Base-by-base conservation (phyloP, 2,888 invertebrate genomes). In the Conchocele bisecta region DNA sequence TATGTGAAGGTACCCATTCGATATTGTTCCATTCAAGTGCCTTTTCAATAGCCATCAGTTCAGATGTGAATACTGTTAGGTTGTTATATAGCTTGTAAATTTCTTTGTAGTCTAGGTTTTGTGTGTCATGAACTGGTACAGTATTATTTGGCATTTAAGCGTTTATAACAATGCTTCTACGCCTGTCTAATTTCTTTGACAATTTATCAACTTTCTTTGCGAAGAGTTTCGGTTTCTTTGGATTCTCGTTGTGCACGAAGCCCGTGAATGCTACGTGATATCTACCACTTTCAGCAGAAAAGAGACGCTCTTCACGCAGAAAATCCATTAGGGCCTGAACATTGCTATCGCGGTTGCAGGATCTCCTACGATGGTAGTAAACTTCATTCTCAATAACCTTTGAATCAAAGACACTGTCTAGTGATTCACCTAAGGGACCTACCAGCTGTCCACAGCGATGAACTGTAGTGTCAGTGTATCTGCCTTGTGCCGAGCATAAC, bases 391-490 rank as follows among this genome's bases (percentile, higher is more conserved):
- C 41, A 4, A 70, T 17, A 2, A 70, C 44, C 11, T 39, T 44
- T 20, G 44, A 13, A 31, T 70, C 64, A 31, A 64, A 59, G 3
- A 64, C 20, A 1, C n/a, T 28, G 29, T 65, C 70, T 11, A 65
- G 44, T 1, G 54, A 44, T 29, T 65, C 59, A 2, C 65, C 65
- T 11, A 71, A 37, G 6, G 60, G 70, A 20, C 65, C 65, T 22
- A 65, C 22, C 2, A 65, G 50, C 20, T 65, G 70, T 6, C 65
- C 33, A 60, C 60, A 71, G 15, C 70, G 31, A n/a, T 60, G 46
- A 1, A 65, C 39, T 2, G 64, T 65, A 37, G 15, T 56, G 5
- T 59, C 59, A 4, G 64, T 71, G 37, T 65, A 71, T 24, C 56
- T 20, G 0, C 65, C 59, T 39, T 65, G 54, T 1, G 59, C 33